Base-by-base conservation (phyloP, 2,888 invertebrate species). In the Ophion ventricosus region DNA sequence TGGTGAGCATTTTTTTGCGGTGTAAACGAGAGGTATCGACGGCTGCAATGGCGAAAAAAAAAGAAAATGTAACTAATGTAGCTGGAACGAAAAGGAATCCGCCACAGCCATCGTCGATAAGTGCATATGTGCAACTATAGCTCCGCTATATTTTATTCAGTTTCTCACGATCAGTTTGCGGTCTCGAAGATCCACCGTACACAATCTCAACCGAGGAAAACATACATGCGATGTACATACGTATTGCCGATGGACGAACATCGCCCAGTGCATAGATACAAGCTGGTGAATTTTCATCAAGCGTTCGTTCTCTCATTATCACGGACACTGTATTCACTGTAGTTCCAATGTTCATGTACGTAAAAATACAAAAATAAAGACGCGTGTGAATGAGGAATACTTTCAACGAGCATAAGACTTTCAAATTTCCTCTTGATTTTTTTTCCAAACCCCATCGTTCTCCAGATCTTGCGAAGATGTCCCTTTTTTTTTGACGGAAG, bases 131-230 rank as follows among this genome's bases (percentile, higher is more conserved):
- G 57, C 20, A 20, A 11, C 29, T 23, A 17, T 43, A 40, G 11
- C 20, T 11, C 35, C 66, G 67, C 59, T 69, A 25, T 76, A 75
- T 76, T 43, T 61, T 54, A 43, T 76, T 35, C 26, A 69, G 26
- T 67, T 79, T 83, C 83, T 63, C 83, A 72, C 78, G 74, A 79
- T 64, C 43, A 75, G 75, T 76, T 83, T 73, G 80, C 72, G 80
- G 80, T 76, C 76, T 25, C 59, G 26, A 66, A 26, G 17, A 69
- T 72, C 54, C 64, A 40, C 63, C 20, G 64, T 14, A 59, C 35
- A 20, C 57, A 79, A 75, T 26, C 74, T 57, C 35, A 54, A 57
- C 57, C 57, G 25, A 67, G 40, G 56, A 76, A 25, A 57, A 74
- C 61, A 35, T 35, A 35, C 61, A 61, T 61, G 63, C 35, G 10